Evolutionary conservation across 2,888 invertebrate species (phyloP).

Genomic region (Oxyscelio sp.): DNA sequence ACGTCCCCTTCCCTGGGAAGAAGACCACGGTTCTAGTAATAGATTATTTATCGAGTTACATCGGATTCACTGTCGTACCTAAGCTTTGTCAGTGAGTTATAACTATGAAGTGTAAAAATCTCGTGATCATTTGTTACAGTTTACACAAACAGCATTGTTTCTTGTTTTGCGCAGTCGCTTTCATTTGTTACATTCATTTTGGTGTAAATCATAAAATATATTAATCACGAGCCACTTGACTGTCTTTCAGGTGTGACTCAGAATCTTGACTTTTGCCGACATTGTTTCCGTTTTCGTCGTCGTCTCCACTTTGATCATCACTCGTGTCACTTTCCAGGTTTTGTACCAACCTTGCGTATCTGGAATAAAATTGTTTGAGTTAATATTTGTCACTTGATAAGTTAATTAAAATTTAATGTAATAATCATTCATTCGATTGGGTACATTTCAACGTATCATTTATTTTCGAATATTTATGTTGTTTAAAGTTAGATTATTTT

Average conservation of each 20-base stretch:
- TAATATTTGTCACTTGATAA: neutral
- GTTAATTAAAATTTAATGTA: neutral
- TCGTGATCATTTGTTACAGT: too few relatives aligned
- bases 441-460: too few relatives aligned
- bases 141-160: constrained; percentile 36
- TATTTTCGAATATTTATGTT: too few relatives aligned
- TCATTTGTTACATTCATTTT: neutral
- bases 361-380: constrained; percentile 63
- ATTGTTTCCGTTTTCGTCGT: constrained; percentile 42
- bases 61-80: too few relatives aligned
- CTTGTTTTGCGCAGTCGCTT: too few relatives aligned
- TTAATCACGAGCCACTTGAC: constrained; percentile 32
- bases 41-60: too few relatives aligned
- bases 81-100: too few relatives aligned
- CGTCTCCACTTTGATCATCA: constrained; percentile 73
- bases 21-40: too few relatives aligned
- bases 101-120: too few relatives aligned
- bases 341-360: constrained; percentile 86
- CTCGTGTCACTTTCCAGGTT: constrained; percentile 82
- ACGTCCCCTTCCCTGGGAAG: neutral
- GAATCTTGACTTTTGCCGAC: constrained; percentile 38
- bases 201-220: constrained; percentile 45
- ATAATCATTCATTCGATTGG: too few relatives aligned
- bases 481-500: too few relatives aligned
- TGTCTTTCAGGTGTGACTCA: constrained; percentile 17